These are phyloP conservation scores for Bombyx mandarina DNA, from an alignment of 1,140 invertebrate species.

Conservation along the genomic window DNA sequence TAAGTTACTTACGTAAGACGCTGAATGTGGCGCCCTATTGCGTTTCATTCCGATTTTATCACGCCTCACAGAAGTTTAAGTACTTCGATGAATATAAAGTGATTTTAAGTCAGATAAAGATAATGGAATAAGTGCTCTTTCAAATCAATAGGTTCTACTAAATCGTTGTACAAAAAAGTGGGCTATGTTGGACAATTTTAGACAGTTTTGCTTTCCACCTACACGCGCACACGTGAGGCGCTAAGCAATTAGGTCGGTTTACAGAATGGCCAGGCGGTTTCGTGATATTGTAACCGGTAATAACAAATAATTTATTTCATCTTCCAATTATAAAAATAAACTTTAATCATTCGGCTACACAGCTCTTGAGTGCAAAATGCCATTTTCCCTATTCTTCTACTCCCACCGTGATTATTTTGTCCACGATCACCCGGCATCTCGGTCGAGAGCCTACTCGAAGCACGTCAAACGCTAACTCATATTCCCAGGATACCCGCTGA, in stretches of 20 bases:
- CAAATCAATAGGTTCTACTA: too few relatives aligned
- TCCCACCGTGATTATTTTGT: too few relatives aligned
- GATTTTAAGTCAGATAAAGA: too few relatives aligned
- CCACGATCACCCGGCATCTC: too few relatives aligned
- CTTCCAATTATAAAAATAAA: conserved; percentile 18
- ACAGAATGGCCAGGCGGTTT: conserved; percentile 19
- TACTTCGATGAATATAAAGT: too few relatives aligned
- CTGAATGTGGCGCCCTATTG: conserved; percentile 8
- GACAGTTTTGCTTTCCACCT: conserved; percentile 22
- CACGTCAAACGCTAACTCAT: too few relatives aligned
- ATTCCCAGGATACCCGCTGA: too few relatives aligned
- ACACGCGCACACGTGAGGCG: conserved; percentile 13
- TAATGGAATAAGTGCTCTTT: too few relatives aligned
- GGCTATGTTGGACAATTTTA: too few relatives aligned
- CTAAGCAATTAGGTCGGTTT: conserved; percentile 25
- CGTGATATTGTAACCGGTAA: conserved; percentile 30
- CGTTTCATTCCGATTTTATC: conserved; percentile 3
- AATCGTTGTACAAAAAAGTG: too few relatives aligned
- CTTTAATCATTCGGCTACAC: conserved; percentile 18
- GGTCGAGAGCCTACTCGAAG: too few relatives aligned
- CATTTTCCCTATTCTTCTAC: too few relatives aligned
- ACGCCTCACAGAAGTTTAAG: neutral
- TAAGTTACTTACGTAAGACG: neutral
- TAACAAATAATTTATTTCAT: conserved; percentile 39
- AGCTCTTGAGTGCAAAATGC: conserved; percentile 15